Base-by-base conservation (phyloP, 2,797 vertebrate genomes). In the Myotis myotis region DNA sequence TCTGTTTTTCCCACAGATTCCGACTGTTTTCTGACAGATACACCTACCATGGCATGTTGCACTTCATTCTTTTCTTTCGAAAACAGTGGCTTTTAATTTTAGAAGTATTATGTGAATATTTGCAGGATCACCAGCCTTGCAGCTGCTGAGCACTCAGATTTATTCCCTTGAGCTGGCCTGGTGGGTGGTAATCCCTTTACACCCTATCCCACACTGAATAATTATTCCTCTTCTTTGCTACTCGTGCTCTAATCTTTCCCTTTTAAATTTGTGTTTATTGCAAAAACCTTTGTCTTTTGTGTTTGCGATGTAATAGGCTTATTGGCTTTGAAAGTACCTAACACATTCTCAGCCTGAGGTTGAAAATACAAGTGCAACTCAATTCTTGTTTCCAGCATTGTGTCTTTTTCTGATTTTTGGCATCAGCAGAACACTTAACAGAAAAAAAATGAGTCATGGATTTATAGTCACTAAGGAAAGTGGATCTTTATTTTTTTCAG, bases 241-340 rank as follows among this genome's bases (percentile, higher is more conserved):
- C 89, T 96, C 84, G 47, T 15, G 49, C 36, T 91, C 38, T 97
- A 97, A 97, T 98, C 8, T 96, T 80, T 95, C 78, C 55, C 92
- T 92, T 96, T 96, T 96, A 97, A 80, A 96, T 97, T 88, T 94
- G 87, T 97, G 90, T 97, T 98, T 97, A 97, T 97, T 97, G 78
- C 94, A 95, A 96, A 96, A 95, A 95, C 6, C 91, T 97, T 98
- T 97, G 83, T 97, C 85, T 97, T 97, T 97, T 96, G 68, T 97
- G 78, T 95, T 97, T 97, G 91, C 80, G 81, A n/a, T 95, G 96
- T 97, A 97, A 98, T 97, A 97, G 97, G 95, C 95, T 97, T 97
- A 97, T 93, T 75, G 93, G 95, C 85, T 97, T 95, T 97, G 94
- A 89, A 97, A 96, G 93, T 96, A 88, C 83, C 64, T 72, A 78